Evolutionary conservation across 2,113 vertebrate species (phyloP).

Genomic region (Syngnathus floridae): DNA sequence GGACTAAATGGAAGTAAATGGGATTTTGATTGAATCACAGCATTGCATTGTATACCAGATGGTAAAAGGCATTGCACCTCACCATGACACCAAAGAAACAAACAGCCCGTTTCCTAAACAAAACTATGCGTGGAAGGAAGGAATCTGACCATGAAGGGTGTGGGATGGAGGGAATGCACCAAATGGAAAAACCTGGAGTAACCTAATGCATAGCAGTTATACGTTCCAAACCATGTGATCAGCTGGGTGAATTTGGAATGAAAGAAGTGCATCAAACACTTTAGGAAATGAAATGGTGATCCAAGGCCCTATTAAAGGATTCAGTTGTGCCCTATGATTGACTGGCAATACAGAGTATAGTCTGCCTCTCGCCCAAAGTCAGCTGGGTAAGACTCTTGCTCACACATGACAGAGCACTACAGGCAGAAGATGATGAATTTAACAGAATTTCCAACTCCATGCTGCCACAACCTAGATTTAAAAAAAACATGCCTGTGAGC

Average conservation of each 20-base stretch:
- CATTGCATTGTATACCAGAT: slow-evolving; percentile 64
- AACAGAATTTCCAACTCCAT: too few species aligned
- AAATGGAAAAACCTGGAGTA: slow-evolving; percentile 1
- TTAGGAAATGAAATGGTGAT: background rate
- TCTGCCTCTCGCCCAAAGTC: too few species aligned
- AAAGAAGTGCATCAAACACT: background rate
- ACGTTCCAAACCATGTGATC: background rate
- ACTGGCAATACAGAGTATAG: too few species aligned
- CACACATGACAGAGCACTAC: too few species aligned
- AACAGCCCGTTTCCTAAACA: slow-evolving; percentile 30
- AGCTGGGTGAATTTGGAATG: too few species aligned
- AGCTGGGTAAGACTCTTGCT: too few species aligned
- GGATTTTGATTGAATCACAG: slow-evolving; percentile 62
- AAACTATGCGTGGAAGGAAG: slow-evolving; percentile 6
- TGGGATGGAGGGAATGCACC: slow-evolving; percentile 1
- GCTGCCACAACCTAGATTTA: too few species aligned
- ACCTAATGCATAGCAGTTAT: background rate
- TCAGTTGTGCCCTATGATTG: too few species aligned
- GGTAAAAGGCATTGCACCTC: slow-evolving; percentile 45
- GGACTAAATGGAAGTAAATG: slow-evolving; percentile 63
- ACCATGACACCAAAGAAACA: slow-evolving; percentile 44
- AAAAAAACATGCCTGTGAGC: too few species aligned
- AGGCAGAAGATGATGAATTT: too few species aligned
- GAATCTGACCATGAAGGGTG: background rate
- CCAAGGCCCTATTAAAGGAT: background rate